Evolutionary conservation across 2,113 vertebrate genomes (phyloP).

Genomic region (Myotis davidii): DNA sequence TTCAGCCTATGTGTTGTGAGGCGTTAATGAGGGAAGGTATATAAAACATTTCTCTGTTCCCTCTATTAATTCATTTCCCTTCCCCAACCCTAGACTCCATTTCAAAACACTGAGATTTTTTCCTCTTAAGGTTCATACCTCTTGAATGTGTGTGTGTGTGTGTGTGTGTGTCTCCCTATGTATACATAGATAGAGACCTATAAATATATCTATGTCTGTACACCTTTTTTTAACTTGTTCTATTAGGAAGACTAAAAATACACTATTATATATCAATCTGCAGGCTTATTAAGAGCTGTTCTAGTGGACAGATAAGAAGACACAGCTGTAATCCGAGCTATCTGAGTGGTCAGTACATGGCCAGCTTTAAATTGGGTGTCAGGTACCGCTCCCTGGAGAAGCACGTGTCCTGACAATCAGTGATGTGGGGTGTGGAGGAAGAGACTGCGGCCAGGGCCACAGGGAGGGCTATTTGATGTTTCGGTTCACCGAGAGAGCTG

Average conservation of each 20-base stretch:
- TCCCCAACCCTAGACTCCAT: not conserved
- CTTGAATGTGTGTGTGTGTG: not conserved
- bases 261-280: not conserved
- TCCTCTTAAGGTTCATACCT: not conserved
- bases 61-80: not conserved
- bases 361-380: not conserved
- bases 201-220: not conserved
- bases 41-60: not conserved
- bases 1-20: not conserved
- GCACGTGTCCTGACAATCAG: fast-evolving
- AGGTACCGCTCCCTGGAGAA: not conserved
- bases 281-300: not conserved
- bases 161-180: too few species aligned
- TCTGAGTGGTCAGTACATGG: too few species aligned
- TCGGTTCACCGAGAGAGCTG: not conserved
- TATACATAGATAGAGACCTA: too few species aligned
- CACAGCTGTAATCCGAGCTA: not conserved
- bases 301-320: not conserved
- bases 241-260: not conserved
- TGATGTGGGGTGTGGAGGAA: not conserved
- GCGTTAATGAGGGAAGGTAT: not conserved
- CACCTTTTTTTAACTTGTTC: not conserved
- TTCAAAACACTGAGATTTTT: not conserved
- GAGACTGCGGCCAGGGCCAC: not conserved
- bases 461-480: not conserved